Evolutionary conservation across 2,888 invertebrate genomes (phyloP), one percentile per base, ranked within the genome.

Genomic region (Trachelus stipa): DNA sequence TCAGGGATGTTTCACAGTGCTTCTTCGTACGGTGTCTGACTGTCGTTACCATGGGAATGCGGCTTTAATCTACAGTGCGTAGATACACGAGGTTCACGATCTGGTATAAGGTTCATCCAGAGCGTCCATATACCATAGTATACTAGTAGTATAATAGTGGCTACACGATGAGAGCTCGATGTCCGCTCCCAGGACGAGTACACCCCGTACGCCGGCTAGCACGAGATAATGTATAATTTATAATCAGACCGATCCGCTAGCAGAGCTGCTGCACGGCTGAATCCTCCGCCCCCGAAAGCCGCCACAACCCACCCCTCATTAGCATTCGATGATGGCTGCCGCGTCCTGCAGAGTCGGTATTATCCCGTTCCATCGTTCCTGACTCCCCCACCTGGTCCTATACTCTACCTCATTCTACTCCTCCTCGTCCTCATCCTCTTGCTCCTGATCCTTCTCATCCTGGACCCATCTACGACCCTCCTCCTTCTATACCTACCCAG

Each of bases 261-360:
- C 84, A 85, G 76, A 83, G 82, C 81, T 82, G 79, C 82, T 83
- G 83, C 83, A 84, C 82, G 82, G 82, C 86, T 83, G 85, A 86
- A 87, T 87, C 86, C 88, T 87, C 87, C 87, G 85, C 86, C 86
- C 56, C 87, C 87, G 80, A 87, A 86, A 85, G 84, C 86, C 85
- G 87, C 88, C 75, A 68, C 74, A 89, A 90, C 37, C 79, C 73
- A 77, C 90, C 90, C 90, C 91, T 91, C 91, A 91, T 91, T 91
- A 91, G 91, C 91, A 91, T 91, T 91, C 91, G 90, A 90, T 90
- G 91, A 91, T 91, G 91, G 91, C 90, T 89, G 91, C 91, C 89
- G 88, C 88, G 89, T 90, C 88, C 88, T 90, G 90, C 89, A 88
- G 88, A 87, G 88, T 85, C 83, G 86, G 86, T 87, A 88, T 89